Conservation (phyloP, 2,797 vertebrate genomes). For the Oreochromis grahami region DNA sequence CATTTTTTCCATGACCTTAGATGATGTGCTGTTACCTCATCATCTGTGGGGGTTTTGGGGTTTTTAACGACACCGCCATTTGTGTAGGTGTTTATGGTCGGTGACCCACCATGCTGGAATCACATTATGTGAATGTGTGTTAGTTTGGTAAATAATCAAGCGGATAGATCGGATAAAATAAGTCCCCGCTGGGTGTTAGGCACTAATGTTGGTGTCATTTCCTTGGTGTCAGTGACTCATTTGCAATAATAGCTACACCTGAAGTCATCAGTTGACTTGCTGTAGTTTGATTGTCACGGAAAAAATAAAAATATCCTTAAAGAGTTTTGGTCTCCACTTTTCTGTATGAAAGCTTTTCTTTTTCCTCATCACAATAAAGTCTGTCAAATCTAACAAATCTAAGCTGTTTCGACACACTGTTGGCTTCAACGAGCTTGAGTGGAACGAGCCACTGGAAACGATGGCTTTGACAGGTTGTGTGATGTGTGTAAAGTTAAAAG, state of each 20-base stretch:
- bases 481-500: accelerated
- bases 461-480: background rate
- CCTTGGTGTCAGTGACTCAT: background rate
- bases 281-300: accelerated
- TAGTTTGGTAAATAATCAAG: background rate
- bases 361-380: background rate
- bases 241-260: background rate
- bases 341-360: background rate
- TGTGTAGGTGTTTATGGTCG: background rate
- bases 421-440: background rate
- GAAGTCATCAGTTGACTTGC: background rate
- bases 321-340: accelerated
- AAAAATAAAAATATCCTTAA: background rate
- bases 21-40: background rate
- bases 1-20: background rate
- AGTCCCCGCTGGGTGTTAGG: accelerated
- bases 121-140: background rate
- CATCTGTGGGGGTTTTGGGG: background rate
- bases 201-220: background rate
- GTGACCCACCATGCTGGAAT: background rate
- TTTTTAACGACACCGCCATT: accelerated
- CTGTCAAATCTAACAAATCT: background rate
- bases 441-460: accelerated
- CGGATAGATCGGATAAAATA: background rate
- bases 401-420: accelerated